phyloP scores from a whole-genome alignment of 2,113 vertebrate genomes.

The Myotis brandtii region DNA sequence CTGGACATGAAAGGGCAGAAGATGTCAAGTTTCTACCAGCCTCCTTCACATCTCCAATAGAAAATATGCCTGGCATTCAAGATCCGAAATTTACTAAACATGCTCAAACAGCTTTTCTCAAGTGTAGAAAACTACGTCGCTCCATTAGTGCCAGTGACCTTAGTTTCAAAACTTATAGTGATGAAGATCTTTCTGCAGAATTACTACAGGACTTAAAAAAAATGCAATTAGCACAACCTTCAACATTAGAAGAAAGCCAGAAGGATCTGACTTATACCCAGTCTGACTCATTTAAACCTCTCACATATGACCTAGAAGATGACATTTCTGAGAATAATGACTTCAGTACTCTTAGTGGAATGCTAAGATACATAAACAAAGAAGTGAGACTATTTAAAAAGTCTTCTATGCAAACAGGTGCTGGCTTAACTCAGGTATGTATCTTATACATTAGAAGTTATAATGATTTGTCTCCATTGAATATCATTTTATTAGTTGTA shows the following conservation, averaged over 20 bases:
- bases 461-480: constrained; percentile 48
- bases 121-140: constrained; percentile 73
- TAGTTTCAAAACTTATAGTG: constrained; percentile 67
- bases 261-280: constrained; percentile 52
- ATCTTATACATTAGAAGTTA: not conserved
- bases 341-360: constrained; percentile 84
- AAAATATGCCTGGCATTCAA: constrained; percentile 59
- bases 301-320: constrained; percentile 74
- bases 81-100: constrained; percentile 58
- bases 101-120: constrained; percentile 61
- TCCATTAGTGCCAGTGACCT: constrained; percentile 81
- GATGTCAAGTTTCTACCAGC: constrained; percentile 77
- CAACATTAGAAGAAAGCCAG: constrained; percentile 62
- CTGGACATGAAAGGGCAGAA: constrained; percentile 87
- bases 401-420: constrained; percentile 65
- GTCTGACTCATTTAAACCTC: constrained; percentile 81
- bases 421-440: constrained; percentile 81
- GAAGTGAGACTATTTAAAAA: constrained; percentile 81
- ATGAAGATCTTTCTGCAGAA: constrained; percentile 80
- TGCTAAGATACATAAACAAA: constrained; percentile 86
- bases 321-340: constrained; percentile 80
- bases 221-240: constrained; percentile 66
- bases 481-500: constrained; percentile 44
- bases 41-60: constrained; percentile 45
- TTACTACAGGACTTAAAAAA: constrained; percentile 77